phyloP scores from a whole-genome alignment of 2,113 vertebrate genomes.

The Nyctereutes procyonoides region DNA sequence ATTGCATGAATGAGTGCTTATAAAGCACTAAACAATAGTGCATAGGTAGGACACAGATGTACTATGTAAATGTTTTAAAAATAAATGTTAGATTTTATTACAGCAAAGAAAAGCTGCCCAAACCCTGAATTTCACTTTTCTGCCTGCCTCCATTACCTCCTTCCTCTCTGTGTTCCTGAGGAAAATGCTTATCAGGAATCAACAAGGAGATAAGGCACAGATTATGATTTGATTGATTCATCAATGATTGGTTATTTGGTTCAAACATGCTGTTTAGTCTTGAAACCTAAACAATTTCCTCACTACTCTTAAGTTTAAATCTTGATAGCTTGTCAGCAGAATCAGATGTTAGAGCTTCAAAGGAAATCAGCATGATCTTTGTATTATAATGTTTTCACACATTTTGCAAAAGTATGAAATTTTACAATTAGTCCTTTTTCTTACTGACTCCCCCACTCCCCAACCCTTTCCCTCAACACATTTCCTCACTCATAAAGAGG shows the following conservation, averaged over 20 bases:
- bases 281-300: background rate
- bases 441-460: background rate
- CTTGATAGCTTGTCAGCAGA: background rate
- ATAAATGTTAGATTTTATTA: constrained; percentile 7
- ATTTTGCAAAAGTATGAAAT: background rate
- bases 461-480: too few species aligned
- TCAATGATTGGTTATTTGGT: background rate
- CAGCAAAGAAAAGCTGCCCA: background rate
- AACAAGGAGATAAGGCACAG: background rate
- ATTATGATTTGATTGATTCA: background rate
- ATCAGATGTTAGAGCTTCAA: background rate
- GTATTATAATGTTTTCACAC: background rate
- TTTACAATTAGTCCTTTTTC: background rate
- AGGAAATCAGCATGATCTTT: background rate
- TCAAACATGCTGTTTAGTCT: background rate
- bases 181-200: background rate
- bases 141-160: background rate
- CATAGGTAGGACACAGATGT: background rate
- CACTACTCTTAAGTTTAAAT: background rate
- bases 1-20: background rate
- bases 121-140: background rate
- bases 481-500: background rate
- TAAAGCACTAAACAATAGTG: background rate
- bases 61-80: background rate
- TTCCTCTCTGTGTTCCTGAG: background rate